Evolutionary conservation across 2,797 vertebrate species (phyloP), one percentile per base, ranked within the genome.

Genomic region (Alexandromys oeconomus): DNA sequence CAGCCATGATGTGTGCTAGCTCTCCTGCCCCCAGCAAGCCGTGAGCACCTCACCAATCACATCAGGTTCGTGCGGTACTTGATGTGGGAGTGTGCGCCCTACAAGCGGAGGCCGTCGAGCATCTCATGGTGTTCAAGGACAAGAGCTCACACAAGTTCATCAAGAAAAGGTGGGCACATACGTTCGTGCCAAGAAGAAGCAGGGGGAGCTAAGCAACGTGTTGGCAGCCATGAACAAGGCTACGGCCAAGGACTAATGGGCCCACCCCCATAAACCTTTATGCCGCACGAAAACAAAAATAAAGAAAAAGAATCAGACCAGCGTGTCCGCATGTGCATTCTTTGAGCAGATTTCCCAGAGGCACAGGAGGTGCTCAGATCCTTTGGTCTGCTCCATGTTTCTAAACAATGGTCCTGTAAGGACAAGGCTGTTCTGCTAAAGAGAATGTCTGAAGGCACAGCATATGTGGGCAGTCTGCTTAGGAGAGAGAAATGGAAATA

Each of bases 71-170:
- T 99, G 84, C 98, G 99, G 0, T 99, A 99, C 98, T 99, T 99
- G 99, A 99, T 99, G 98, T 99, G 99, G 2, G 99, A 99, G 99
- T 99, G 78, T 99, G 99, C 0, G 0, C 99, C 99, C 0, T 99
- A 99, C 0, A 99, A 99, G 98, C 99, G 99, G 79, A 98, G 99
- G 99, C 99, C 8, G 99, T 99, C 99, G 99, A 99, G 97, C 92
- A 99, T 99, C 98, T 99, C 93, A 99, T 99, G 93, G 99, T 99
- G 92, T 99, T 99, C 88, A 99, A 99, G 98, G 99, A 99, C 96
- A 99, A 99, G 97, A 99, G 99, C 77, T 99, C 99, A 2, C 99
- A 99, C n/a, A 99, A 99, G 97, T 99, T 99, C 96, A 99, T 99
- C 96, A 99, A 99, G 98, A 99, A 99, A 89, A 99, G 99, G 99